Evolutionary conservation across 2,113 vertebrate species (phyloP).

Genomic region (Poicephalus meyeri): DNA sequence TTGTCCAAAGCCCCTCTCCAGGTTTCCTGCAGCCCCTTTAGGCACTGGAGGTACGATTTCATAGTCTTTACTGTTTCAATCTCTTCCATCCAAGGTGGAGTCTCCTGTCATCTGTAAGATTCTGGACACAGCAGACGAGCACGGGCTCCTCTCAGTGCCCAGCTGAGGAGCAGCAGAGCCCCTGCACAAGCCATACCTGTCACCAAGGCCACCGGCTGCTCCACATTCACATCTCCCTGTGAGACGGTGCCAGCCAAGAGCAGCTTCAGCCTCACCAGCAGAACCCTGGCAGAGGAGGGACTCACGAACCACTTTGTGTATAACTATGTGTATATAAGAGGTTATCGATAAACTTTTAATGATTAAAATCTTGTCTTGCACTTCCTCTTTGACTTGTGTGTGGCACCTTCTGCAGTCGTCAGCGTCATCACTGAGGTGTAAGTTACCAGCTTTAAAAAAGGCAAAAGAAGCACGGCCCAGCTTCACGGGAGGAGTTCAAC

Average conservation of each 20-base stretch:
- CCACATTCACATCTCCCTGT: accelerated
- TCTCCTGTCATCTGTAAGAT: slow-evolving; percentile 98
- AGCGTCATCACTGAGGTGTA: accelerated
- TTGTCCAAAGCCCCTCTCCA: background rate
- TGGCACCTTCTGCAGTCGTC: accelerated
- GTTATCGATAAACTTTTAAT: slow-evolving; percentile 76
- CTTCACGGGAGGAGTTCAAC: background rate
- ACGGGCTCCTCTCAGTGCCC: slow-evolving; percentile 92
- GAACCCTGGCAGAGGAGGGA: slow-evolving; percentile 38
- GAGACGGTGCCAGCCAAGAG: background rate
- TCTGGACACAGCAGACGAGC: slow-evolving; percentile 94
- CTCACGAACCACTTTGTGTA: slow-evolving; percentile 72
- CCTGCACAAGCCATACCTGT: background rate
- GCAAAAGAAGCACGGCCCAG: background rate
- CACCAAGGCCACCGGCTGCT: background rate
- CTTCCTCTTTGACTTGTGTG: background rate
- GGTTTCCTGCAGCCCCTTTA: background rate
- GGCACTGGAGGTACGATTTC: background rate
- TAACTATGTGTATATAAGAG: slow-evolving; percentile 81
- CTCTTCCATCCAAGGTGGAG: slow-evolving; percentile 83
- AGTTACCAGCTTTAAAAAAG: background rate
- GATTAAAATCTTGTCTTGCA: slow-evolving; percentile 67
- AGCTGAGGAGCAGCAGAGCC: slow-evolving; percentile 72
- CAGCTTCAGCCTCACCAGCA: slow-evolving; percentile 40
- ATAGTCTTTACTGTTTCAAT: background rate